Evolutionary conservation across 2,797 vertebrate genomes (phyloP), one percentile per base, ranked within the genome.

Genomic region (Potorous gilbertii): DNA sequence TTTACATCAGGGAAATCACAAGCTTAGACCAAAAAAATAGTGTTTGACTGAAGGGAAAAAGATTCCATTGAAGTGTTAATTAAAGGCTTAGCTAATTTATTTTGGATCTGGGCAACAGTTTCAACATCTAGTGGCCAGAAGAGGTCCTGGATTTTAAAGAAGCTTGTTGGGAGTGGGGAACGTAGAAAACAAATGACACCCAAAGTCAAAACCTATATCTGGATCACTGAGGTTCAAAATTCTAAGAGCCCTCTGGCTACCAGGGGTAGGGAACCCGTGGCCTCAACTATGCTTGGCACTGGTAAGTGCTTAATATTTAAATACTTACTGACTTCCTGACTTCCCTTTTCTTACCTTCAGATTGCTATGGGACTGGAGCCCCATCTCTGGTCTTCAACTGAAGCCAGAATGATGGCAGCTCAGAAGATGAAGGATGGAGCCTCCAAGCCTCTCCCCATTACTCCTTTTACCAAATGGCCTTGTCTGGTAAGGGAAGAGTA

Each of bases 41-140:
- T 74, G n/a, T 46, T 89, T 96, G 92, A 97, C 94, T 90, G 46
- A 91, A 94, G 96, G 96, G 28, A 97, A 96, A 97, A 95, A 96
- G 97, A 97, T 66, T 96, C 96, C 96, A 91, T 87, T 90, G 97
- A 95, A 97, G 94, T 95, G 66, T 21, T 81, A 40, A 96, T 0
- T 5, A 81, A 81, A 94, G 95, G 54, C 21, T 91, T 97, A 96
- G 97, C 97, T 97, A 96, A 97, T 97, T 27, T 11, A 46, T 87
- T 87, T 50, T 28, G 21, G 74, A 50, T 27, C 21, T 87, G 12
- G 10, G 21, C 74, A 87, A 50, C 40, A 46, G 40, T 50, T 87
- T 87, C 31, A 27, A 27, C 3, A 27, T 87, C 74, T 24, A 50
- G 24, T 50, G 40, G 21, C 24, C 40, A 87, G 24, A 50, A 50